Percentiles rank a stretch among this genome's conserved stretches.
phyloP scores from a whole-genome alignment of 2,797 vertebrate species.

The Myotis findleyi region DNA sequence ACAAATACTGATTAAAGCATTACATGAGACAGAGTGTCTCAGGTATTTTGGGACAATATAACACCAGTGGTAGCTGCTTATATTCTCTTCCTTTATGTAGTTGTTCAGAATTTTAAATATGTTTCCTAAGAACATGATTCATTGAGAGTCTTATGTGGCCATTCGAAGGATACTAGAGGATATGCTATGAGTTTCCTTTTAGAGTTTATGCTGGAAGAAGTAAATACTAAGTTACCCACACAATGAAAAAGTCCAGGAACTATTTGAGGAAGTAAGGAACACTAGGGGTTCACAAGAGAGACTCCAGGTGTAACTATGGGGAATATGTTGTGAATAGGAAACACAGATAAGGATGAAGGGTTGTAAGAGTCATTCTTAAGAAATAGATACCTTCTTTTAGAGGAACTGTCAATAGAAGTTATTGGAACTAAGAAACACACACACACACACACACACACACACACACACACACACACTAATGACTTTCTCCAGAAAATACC shows the following conservation, averaged over 20 bases:
- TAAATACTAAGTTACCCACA: neutral
- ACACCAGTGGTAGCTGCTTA: neutral
- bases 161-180: neutral
- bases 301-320: neutral
- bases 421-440: neutral
- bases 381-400: neutral
- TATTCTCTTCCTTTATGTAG: neutral
- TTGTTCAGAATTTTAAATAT: constrained; percentile 25
- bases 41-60: neutral
- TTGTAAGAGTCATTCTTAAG: neutral
- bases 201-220: neutral
- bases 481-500: neutral
- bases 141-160: neutral
- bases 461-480: neutral
- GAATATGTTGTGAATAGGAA: neutral
- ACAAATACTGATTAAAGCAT: neutral
- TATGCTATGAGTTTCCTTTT: neutral
- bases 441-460: neutral
- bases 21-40: neutral
- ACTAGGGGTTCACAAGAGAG: neutral
- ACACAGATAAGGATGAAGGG: neutral
- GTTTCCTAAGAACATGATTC: neutral
- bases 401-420: neutral
- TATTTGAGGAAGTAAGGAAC: neutral
- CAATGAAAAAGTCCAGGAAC: neutral